phyloP scores from a whole-genome alignment of 1,140 invertebrate species.

The Macrosteles quadrilineatus region DNA sequence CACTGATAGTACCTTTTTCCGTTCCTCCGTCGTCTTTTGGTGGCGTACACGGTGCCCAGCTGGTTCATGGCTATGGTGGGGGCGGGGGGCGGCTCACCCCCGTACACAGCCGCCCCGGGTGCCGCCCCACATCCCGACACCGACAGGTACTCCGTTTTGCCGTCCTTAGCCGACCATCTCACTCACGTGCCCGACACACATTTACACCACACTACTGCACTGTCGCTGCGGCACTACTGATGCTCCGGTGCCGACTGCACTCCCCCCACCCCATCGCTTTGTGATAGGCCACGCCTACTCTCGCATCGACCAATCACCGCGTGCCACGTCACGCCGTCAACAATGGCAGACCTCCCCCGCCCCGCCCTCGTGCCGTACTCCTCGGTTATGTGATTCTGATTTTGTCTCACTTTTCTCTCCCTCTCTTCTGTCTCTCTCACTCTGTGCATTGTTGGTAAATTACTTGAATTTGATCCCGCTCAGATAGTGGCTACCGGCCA shows the following conservation, averaged over 20 bases:
- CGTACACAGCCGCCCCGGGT: slow-evolving; percentile 19
- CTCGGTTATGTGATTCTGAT: not conserved
- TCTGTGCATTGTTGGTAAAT: slow-evolving; percentile 14
- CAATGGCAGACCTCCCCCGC: slow-evolving; percentile 19
- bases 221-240: not conserved
- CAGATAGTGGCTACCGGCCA: not conserved
- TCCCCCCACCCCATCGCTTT: not conserved
- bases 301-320: slow-evolving; percentile 4
- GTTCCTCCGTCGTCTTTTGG: slow-evolving; percentile 86
- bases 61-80: slow-evolving; percentile 67
- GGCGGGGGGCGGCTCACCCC: slow-evolving; percentile 43
- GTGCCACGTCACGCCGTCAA: slow-evolving; percentile 18
- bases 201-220: not conserved
- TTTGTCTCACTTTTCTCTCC: not conserved
- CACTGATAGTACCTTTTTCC: slow-evolving; percentile 97
- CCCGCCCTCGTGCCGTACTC: too few relatives aligned
- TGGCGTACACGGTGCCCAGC: slow-evolving; percentile 92
- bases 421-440: not conserved
- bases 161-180: not conserved
- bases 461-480: slow-evolving; percentile 4
- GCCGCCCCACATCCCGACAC: slow-evolving; percentile 36
- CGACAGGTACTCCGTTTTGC: slow-evolving; percentile 38
- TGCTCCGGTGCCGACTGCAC: not conserved
- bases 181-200: not conserved
- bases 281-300: not conserved